Conservation (phyloP, 2,113 vertebrate species). For the Cochlearius cochlearius region DNA sequence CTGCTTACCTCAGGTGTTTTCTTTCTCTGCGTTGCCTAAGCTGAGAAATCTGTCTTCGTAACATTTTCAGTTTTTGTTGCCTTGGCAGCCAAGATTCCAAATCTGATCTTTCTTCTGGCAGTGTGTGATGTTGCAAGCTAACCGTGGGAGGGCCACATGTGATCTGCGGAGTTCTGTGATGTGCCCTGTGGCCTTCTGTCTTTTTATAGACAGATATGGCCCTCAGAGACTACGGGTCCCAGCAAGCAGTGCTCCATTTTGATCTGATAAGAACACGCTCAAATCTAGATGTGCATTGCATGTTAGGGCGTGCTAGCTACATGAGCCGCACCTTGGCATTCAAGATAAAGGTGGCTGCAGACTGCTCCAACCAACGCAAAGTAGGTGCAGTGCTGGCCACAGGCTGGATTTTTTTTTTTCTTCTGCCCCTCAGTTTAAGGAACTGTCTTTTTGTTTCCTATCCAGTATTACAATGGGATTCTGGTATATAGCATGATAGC, state of each 20-base stretch:
- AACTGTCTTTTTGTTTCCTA: neutral
- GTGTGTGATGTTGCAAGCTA: neutral
- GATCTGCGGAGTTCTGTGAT: neutral
- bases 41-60: neutral
- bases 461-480: neutral
- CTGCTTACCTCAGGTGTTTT: neutral
- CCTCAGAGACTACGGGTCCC: slow-evolving; percentile 30
- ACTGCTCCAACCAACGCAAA: neutral
- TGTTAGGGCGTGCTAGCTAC: neutral
- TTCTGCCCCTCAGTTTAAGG: neutral
- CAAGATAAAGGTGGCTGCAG: neutral
- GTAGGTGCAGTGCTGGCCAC: neutral
- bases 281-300: neutral
- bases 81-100: neutral
- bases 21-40: neutral
- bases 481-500: neutral
- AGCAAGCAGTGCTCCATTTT: slow-evolving; percentile 25
- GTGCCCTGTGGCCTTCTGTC: slow-evolving; percentile 27
- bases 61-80: neutral
- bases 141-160: neutral
- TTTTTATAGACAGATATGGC: neutral
- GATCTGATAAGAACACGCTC: slow-evolving; percentile 44
- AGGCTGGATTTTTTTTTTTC: neutral
- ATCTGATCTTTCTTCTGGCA: slow-evolving; percentile 10
- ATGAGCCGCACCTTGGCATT: neutral